phyloP scores from a whole-genome alignment of 2,888 invertebrate genomes.

The Erebia palarica region DNA sequence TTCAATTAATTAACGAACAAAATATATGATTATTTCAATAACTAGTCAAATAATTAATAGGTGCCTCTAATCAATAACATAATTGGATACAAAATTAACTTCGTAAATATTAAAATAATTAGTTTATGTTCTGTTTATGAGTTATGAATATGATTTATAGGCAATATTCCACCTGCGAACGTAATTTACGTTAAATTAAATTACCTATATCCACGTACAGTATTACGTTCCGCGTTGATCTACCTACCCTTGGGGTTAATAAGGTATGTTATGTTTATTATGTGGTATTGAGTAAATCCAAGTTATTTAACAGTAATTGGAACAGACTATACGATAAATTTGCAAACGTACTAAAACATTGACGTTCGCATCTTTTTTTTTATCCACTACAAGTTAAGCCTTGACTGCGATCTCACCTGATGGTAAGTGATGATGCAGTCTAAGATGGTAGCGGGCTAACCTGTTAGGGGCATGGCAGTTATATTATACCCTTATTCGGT shows the following conservation, averaged over 20 bases:
- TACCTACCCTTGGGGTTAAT: constrained; percentile 4
- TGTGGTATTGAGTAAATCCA: not conserved
- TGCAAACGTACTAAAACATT: no score
- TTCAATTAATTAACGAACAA: not conserved
- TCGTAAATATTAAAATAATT: constrained; percentile 9
- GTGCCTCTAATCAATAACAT: not conserved
- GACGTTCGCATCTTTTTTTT: no score
- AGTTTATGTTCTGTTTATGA: not conserved
- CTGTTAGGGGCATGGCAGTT: no score
- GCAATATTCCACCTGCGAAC: not conserved
- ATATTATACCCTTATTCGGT: no score
- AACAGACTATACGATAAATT: no score
- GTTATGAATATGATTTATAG: not conserved
- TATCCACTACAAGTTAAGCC: no score
- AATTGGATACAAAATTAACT: constrained; percentile 17
- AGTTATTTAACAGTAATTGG: no score
- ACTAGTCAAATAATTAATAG: not conserved
- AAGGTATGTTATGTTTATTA: not conserved
- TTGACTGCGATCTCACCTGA: no score
- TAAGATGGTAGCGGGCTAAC: no score
- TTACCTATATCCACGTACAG: not conserved
- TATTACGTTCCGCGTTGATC: not conserved
- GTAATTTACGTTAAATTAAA: constrained; percentile 10
- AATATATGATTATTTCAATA: constrained; percentile 1
- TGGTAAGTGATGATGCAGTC: no score